phyloP scores from a whole-genome alignment of 64 coral and sea anemone species.

The Dendronephthya gigantea region DNA sequence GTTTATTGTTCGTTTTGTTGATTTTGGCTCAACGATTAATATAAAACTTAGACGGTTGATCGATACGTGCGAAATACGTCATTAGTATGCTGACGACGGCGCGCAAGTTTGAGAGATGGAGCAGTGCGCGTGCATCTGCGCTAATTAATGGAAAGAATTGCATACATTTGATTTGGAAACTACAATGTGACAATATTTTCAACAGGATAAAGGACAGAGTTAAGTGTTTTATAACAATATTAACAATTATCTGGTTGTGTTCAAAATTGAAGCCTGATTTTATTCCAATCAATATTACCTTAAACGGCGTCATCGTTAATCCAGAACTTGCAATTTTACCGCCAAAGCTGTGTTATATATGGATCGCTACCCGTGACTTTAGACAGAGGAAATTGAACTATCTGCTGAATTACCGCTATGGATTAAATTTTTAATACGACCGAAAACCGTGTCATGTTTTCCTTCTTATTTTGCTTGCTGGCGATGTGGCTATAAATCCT shows the following conservation, averaged over 20 bases:
- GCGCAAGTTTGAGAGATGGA: too few species aligned
- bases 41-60: too few species aligned
- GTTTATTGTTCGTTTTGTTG: too few species aligned
- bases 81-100: too few species aligned
- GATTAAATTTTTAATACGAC: background rate
- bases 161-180: too few species aligned
- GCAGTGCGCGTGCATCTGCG: too few species aligned
- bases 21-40: too few species aligned
- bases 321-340: background rate
- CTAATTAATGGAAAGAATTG: too few species aligned
- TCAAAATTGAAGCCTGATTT: background rate
- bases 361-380: background rate
- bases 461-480: background rate
- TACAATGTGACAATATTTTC: too few species aligned
- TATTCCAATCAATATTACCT: background rate
- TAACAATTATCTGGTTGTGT: background rate
- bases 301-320: background rate
- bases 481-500: conserved; percentile 23
- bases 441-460: background rate
- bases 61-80: too few species aligned
- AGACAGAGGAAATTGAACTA: background rate
- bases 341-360: background rate
- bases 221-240: background rate
- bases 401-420: background rate
- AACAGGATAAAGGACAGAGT: background rate